Percentiles rank a stretch among this genome's conserved stretches.
Conservation (phyloP, 2,113 vertebrate genomes). For the Cnemophilus loriae region DNA sequence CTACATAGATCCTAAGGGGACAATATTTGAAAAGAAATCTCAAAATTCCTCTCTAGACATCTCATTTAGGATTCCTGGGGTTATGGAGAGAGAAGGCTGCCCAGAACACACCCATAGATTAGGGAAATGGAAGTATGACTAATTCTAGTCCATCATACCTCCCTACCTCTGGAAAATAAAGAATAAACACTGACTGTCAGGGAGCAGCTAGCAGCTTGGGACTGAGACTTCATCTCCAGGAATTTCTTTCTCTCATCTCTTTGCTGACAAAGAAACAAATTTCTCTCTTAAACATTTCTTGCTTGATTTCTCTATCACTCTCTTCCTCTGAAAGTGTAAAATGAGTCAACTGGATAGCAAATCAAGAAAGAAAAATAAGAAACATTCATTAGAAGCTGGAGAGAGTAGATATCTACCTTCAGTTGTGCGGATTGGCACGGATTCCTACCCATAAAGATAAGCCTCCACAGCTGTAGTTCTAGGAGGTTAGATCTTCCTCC, state of each 20-base stretch:
- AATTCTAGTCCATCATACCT: background rate
- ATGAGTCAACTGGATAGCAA: background rate
- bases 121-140: background rate
- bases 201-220: background rate
- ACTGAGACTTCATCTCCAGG: background rate
- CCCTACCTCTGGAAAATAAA: background rate
- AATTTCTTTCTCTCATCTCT: background rate
- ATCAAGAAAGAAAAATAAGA: background rate
- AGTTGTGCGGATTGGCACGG: background rate
- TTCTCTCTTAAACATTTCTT: background rate
- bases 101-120: background rate
- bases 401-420: background rate
- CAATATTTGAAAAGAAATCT: background rate
- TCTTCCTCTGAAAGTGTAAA: background rate
- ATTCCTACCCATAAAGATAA: slow-evolving; percentile 27
- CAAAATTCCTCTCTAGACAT: background rate
- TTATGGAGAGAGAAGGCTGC: background rate
- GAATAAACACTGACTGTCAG: background rate
- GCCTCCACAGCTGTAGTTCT: background rate
- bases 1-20: background rate
- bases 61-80: background rate
- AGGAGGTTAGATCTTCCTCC: slow-evolving; percentile 6
- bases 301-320: background rate
- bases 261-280: background rate
- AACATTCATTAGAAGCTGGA: background rate